These are phyloP conservation scores for Sylvietta virens DNA, from an alignment of 2,113 vertebrate genomes.

Conservation along the genomic window DNA sequence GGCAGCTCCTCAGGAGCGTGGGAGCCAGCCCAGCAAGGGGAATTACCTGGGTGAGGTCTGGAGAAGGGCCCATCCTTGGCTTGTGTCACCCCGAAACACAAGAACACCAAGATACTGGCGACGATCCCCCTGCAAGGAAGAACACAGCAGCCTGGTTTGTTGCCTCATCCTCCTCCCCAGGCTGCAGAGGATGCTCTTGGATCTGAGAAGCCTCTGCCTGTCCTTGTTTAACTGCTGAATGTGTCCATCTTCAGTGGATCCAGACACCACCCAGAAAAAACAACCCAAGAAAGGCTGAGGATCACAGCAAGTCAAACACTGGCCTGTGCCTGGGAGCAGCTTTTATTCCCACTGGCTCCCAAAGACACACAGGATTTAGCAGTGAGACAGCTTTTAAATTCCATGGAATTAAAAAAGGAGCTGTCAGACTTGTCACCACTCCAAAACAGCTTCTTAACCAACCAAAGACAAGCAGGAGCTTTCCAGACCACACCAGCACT, in stretches of 20 bases:
- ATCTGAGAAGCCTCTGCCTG: neutral
- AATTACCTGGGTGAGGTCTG: slow-evolving; percentile 95
- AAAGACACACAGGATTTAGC: neutral
- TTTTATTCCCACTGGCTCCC: neutral
- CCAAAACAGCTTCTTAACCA: neutral
- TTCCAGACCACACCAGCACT: neutral
- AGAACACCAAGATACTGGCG: slow-evolving; percentile 96
- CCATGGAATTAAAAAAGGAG: neutral
- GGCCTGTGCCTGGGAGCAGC: neutral
- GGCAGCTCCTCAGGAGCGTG: neutral
- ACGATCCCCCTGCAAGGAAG: slow-evolving; percentile 87
- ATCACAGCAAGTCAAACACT: neutral
- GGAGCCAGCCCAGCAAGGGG: neutral
- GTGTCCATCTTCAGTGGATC: rapidly evolving
- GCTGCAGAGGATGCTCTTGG: neutral
- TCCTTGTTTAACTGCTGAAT: neutral
- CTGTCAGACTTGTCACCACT: neutral
- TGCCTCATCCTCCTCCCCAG: neutral
- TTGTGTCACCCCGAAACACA: slow-evolving; percentile 98
- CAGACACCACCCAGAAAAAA: neutral
- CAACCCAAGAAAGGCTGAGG: neutral
- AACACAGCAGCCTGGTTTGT: neutral
- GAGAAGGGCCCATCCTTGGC: slow-evolving; percentile 98
- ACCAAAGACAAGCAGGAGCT: neutral
- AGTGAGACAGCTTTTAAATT: neutral